Evolutionary conservation across 2,888 invertebrate genomes (phyloP).

Genomic region (Nebria salina): DNA sequence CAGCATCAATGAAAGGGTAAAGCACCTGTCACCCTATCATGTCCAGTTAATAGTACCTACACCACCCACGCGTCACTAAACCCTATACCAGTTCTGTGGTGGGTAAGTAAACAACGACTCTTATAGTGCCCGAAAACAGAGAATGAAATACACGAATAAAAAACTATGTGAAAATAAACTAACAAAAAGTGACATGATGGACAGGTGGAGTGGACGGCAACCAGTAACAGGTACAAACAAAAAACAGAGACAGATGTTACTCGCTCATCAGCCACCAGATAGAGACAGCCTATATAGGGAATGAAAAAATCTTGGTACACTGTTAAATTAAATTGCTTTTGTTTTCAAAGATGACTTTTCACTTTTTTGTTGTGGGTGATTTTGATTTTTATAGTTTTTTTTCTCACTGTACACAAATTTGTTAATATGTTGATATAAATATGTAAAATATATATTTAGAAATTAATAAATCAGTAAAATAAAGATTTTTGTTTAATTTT

Average conservation of each 20-base stretch:
- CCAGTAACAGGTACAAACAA: constrained; percentile 41
- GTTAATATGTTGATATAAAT: too few relatives aligned
- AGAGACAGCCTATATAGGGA: constrained; percentile 32
- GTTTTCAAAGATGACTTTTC: constrained; percentile 31
- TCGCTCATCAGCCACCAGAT: constrained; percentile 30
- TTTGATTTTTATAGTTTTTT: constrained; percentile 18
- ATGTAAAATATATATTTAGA: too few relatives aligned
- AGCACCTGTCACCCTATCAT: not conserved
- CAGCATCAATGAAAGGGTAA: not conserved
- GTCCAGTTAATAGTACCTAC: not conserved
- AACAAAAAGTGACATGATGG: constrained; percentile 39
- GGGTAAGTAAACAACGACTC: not conserved
- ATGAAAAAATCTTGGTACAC: constrained; percentile 36
- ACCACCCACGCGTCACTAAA: not conserved
- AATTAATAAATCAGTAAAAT: too few relatives aligned
- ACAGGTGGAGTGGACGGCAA: constrained; percentile 43
- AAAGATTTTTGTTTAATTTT: too few relatives aligned
- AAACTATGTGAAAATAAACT: constrained; percentile 24
- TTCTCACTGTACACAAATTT: not conserved
- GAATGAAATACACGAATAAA: constrained; percentile 8
- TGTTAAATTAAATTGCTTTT: constrained; percentile 33
- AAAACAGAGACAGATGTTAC: constrained; percentile 35
- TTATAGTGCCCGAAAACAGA: not conserved
- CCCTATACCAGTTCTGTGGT: not conserved
- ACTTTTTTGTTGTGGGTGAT: constrained; percentile 4